phyloP scores from a whole-genome alignment of 2,797 vertebrate genomes.

The Denticeps clupeoides region DNA sequence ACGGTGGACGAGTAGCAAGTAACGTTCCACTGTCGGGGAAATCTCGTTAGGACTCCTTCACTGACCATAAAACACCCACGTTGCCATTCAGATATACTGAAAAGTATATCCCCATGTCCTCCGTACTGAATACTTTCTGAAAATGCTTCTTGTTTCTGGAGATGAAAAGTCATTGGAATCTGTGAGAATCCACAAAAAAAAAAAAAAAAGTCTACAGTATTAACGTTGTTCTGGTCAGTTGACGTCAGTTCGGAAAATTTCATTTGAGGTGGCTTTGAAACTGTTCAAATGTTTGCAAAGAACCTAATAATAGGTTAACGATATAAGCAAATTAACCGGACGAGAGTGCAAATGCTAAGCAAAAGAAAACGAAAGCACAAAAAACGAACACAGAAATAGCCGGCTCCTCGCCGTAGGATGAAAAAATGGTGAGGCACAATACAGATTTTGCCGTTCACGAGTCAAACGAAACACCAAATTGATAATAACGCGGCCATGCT shows the following conservation, averaged over 20 bases:
- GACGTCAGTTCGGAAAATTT: slow-evolving; percentile 44
- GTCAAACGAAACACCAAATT: slow-evolving; percentile 37
- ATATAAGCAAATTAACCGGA: neutral
- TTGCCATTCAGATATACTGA: slow-evolving; percentile 25
- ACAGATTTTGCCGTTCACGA: too few relatives aligned
- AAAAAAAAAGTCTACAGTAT: slow-evolving; percentile 18
- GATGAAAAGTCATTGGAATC: slow-evolving; percentile 32
- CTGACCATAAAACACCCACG: slow-evolving; percentile 29
- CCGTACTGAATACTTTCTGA: too few relatives aligned
- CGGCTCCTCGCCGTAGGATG: too few relatives aligned
- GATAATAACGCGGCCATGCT: too few relatives aligned
- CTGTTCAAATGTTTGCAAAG: slow-evolving; percentile 54
- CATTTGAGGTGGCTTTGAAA: slow-evolving; percentile 51
- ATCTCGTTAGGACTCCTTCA: slow-evolving; percentile 35
- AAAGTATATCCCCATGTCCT: too few relatives aligned
- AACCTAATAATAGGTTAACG: slow-evolving; percentile 21
- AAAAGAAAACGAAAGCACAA: too few relatives aligned
- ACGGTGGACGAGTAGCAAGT: slow-evolving; percentile 24
- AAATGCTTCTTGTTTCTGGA: slow-evolving; percentile 1
- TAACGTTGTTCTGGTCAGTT: slow-evolving; percentile 41
- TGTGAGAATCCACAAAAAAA: slow-evolving; percentile 26
- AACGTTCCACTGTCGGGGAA: slow-evolving; percentile 21
- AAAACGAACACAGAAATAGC: too few relatives aligned
- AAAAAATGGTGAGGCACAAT: too few relatives aligned
- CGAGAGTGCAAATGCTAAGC: neutral